These are phyloP conservation scores for Nothoprocta perdicaria DNA, from an alignment of 2,113 vertebrate genomes.

Conservation along the genomic window DNA sequence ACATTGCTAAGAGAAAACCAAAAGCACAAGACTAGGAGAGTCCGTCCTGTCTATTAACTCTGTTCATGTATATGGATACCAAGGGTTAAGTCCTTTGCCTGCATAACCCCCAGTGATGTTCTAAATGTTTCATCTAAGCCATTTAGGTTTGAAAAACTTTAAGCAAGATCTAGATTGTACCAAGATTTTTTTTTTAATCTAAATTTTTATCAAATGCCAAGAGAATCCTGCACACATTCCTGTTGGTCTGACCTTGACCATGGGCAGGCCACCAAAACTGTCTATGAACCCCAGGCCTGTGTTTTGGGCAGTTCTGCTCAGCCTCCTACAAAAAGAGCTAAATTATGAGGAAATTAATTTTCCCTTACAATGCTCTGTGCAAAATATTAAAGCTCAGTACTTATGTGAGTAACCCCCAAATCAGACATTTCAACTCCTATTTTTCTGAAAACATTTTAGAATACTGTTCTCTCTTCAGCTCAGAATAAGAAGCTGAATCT, in stretches of 20 bases:
- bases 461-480: background rate
- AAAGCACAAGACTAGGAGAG: background rate
- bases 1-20: background rate
- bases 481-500: background rate
- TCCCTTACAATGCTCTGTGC: background rate
- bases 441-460: background rate
- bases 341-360: background rate
- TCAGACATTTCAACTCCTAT: background rate
- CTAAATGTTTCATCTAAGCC: background rate
- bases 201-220: background rate
- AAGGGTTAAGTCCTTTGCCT: background rate
- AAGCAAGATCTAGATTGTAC: background rate
- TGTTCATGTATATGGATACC: background rate
- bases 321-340: background rate
- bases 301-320: background rate
- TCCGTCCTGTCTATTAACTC: background rate
- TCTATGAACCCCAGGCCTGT: background rate
- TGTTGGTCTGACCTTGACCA: background rate
- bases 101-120: background rate
- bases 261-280: background rate
- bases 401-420: background rate
- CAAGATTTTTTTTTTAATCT: background rate
- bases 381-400: background rate
- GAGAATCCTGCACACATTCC: background rate
- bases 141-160: background rate